Conservation (phyloP, 2,113 vertebrate genomes). For the Pseudorasbora parva region DNA sequence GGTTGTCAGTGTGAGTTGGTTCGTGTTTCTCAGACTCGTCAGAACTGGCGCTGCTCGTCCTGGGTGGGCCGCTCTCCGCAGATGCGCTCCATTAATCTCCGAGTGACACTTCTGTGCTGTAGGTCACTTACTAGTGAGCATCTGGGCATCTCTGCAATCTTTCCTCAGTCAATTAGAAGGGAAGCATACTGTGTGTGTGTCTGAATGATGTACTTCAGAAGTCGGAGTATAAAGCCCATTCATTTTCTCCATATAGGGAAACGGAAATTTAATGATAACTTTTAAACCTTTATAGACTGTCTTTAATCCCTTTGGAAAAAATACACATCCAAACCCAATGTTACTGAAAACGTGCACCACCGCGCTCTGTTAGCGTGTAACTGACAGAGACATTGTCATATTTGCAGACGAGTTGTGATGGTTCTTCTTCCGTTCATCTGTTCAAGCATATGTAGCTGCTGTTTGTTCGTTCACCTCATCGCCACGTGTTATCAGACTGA, state of each 20-base stretch:
- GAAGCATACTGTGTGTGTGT: background rate
- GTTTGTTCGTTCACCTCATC: too few relatives aligned
- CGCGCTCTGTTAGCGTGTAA: too few relatives aligned
- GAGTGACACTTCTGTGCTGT: constrained; percentile 16
- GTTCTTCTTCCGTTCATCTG: too few relatives aligned
- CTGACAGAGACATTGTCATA: too few relatives aligned
- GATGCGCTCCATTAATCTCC: constrained; percentile 3
- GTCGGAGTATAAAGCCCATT: background rate
- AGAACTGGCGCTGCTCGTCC: background rate
- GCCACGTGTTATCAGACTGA: background rate
- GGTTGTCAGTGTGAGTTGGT: background rate
- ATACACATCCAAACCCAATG: too few relatives aligned
- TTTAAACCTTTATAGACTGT: background rate
- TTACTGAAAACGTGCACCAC: too few relatives aligned
- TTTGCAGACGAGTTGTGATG: too few relatives aligned
- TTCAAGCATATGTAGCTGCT: too few relatives aligned
- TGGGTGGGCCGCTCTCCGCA: background rate
- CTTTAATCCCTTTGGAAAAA: too few relatives aligned
- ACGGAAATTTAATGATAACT: background rate
- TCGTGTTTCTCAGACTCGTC: background rate
- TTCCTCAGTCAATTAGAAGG: background rate
- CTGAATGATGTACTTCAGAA: constrained; percentile 5
- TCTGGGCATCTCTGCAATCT: constrained; percentile 18
- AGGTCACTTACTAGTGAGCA: constrained; percentile 24
- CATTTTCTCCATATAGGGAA: background rate